Base-by-base conservation (phyloP, 2,888 invertebrate genomes). In the Shargacucullia verbasci region DNA sequence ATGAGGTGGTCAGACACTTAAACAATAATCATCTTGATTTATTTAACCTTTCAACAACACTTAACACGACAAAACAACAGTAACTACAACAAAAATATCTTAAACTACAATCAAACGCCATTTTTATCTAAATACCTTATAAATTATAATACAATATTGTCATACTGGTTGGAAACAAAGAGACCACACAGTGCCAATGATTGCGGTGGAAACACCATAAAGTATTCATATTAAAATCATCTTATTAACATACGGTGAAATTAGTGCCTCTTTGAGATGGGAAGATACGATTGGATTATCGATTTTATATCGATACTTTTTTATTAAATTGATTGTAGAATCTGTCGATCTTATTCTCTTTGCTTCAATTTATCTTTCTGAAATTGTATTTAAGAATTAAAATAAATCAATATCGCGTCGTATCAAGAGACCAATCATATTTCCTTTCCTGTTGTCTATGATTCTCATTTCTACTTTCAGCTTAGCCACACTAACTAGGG, bases 171-270 rank as follows among this genome's bases (percentile, higher is more conserved):
- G 70, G 65, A 78, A 76, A 81, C 79, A 81, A 81, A 75, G 73
- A 47, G 82, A 81, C 82, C 81, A 81, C 82, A 82, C 82, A 74
- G 64, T 68, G 66, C 56, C 63, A 47, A 49, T 41, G 48, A 29
- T 46, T 7, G 49, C 43, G 50, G 20, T 45, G 38, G 66, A 29
- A 64, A 73, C 12, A 59, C 59, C 82, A 84, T 86, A 86, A 86
- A 86, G 77, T 82, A 85, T 83, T 78, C 75, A 65, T 86, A 86
- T 85, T 84, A 83, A 85, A 83, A 82, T 67, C 69, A 48, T 63
- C 79, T 76, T 80, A 86, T 85, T 85, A 85, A 64, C 80, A 82
- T 82, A 80, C 48, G 48, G 63, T 72, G 68, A 70, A 76, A 76
- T 71, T 62, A 60, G 58, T 58, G 57, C 27, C 31, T 54, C 38